Conservation (phyloP, 2,888 invertebrate species). For the Calameuta filiformis region DNA sequence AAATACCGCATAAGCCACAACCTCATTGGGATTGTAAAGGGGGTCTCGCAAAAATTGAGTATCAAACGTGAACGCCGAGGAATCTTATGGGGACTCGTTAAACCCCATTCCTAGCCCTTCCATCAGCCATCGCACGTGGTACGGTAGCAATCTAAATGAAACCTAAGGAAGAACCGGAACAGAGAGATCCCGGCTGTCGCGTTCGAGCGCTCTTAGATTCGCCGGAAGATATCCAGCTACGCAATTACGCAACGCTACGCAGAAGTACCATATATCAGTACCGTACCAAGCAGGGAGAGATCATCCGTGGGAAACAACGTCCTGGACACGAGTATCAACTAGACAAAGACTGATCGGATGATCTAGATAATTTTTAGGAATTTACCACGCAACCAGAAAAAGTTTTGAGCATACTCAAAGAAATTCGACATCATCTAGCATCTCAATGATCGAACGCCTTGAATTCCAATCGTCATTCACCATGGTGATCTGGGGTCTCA, state of each 20-base stretch:
- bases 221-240: conserved; percentile 36
- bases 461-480: not conserved
- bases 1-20: not conserved
- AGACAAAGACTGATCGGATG: not conserved
- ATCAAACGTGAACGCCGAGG: not conserved
- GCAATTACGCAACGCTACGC: conserved; percentile 38
- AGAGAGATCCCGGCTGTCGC: conserved; percentile 17
- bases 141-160: conserved; percentile 31
- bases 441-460: conserved; percentile 19
- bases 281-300: not conserved
- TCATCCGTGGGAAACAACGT: not conserved
- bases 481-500: not conserved
- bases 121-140: not conserved
- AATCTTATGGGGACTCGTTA: not conserved
- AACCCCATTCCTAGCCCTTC: not conserved
- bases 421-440: not conserved
- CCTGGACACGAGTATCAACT: not conserved
- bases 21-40: not conserved
- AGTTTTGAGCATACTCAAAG: not conserved
- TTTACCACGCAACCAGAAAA: not conserved
- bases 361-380: not conserved
- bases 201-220: conserved; percentile 30
- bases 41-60: not conserved
- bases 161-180: conserved; percentile 30
- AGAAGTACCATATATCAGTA: not conserved